phyloP scores from a whole-genome alignment of 2,797 vertebrate species.

The Neopelma chrysocephalum region DNA sequence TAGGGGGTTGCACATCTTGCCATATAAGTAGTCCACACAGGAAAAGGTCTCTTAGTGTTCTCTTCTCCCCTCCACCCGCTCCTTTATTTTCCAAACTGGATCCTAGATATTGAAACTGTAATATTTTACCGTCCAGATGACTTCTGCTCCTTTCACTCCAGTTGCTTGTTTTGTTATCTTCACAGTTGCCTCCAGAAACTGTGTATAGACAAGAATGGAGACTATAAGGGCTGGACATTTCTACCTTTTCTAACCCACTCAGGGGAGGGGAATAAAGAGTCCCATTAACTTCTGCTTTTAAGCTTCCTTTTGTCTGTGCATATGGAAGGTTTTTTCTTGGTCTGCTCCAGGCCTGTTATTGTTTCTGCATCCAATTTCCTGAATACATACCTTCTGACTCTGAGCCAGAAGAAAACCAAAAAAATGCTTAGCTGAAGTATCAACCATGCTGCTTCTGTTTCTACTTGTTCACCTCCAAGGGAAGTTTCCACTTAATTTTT shows the following conservation, averaged over 20 bases:
- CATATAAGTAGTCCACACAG: not conserved
- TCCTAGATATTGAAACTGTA: not conserved
- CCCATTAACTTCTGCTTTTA: not conserved
- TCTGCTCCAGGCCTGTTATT: not conserved
- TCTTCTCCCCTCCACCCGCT: not conserved
- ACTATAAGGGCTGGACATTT: not conserved
- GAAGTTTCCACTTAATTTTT: not conserved
- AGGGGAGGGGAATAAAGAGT: not conserved
- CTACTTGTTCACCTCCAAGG: not conserved
- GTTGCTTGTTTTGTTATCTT: not conserved
- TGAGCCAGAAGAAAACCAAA: not conserved
- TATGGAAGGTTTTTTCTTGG: not conserved
- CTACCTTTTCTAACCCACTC: not conserved
- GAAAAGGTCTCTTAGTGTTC: not conserved
- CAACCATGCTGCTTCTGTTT: not conserved
- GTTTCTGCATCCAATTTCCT: not conserved
- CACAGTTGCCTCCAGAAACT: not conserved
- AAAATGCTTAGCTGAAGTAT: not conserved
- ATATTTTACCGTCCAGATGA: not conserved
- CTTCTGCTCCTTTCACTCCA: not conserved
- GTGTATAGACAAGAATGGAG: not conserved
- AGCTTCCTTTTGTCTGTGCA: not conserved
- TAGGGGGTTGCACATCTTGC: not conserved
- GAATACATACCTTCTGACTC: not conserved
- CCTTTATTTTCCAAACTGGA: too few relatives aligned